Base-by-base conservation (phyloP, 2,113 vertebrate genomes). In the Anseranas semipalmata region DNA sequence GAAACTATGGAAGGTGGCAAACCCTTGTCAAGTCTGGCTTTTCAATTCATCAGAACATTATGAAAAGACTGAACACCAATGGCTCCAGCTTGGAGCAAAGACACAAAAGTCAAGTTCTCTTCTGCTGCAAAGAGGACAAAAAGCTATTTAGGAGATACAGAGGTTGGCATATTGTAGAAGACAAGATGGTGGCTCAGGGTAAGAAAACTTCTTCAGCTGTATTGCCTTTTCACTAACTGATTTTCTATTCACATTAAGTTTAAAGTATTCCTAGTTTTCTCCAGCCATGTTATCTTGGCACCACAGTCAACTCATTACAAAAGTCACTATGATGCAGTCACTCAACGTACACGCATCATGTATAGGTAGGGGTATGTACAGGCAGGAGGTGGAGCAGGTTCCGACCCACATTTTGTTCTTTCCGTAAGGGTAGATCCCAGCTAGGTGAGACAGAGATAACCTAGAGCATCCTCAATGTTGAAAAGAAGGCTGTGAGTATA, bases 281-380 rank as follows among this genome's bases (percentile, higher is more conserved):
- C 45, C 90, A 85, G 35, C 62, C 73, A 87, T 46, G 19, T 81
- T 85, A 45, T 55, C 83, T 82, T 58, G 28, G 78, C 58, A 85
- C 62, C 45, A 85, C 52, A 85, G 74, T 60, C 89, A 90, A 0
- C 78, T 73, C 48, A 53, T 84, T 90, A 89, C 45, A 87, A 73
- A 96, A 95, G 84, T 68, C 66, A 68, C 90, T 75, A 32, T 19
- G 24, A 78, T 62, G 72, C 68, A 72, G 56, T 93, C 65, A 92
- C 72, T 90, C 75, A 85, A 77, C n/a, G 59, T 71, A 86, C 67
- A 83, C 32, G 19, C 13, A 67, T 62, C 62, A 60, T 45, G 53
- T 55, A n/a, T 17, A 91, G 70, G n/a, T 18, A 67, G 46, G 66
- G 55, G 37, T 90, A 83, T 65, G 45, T 83, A 84, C 71, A 93